These are phyloP conservation scores for Hartigia nigra DNA, from an alignment of 2,888 invertebrate genomes.

Conservation along the genomic window DNA sequence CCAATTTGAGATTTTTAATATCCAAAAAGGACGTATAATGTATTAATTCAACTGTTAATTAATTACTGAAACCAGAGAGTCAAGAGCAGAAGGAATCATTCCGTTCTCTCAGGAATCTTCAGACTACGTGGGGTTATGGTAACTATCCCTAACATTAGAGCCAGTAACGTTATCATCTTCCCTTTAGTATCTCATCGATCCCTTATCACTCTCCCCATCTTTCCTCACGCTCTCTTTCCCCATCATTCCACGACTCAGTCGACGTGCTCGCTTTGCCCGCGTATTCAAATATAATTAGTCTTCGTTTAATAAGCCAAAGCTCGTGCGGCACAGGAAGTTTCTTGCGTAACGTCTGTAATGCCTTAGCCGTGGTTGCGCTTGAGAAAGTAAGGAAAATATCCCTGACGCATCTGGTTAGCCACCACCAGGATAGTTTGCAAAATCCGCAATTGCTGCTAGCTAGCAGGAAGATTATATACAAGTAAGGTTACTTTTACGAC, in stretches of 20 bases:
- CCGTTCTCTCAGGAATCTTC: neutral
- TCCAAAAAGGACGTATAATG: neutral
- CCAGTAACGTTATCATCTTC: neutral
- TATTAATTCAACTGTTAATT: neutral
- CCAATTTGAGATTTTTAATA: neutral
- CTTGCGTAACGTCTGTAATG: constrained; percentile 24
- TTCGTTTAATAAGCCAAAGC: constrained; percentile 54
- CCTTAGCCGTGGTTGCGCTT: constrained; percentile 15
- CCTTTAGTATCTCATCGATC: neutral
- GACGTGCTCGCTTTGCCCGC: constrained; percentile 5
- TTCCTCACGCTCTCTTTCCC: neutral
- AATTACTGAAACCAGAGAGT: neutral
- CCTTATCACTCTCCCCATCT: neutral
- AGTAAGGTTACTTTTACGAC: neutral
- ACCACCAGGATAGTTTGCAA: neutral
- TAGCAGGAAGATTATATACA: neutral
- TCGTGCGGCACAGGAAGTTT: constrained; percentile 35
- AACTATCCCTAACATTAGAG: neutral
- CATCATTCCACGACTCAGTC: neutral
- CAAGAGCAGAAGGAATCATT: neutral
- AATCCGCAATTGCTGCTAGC: neutral
- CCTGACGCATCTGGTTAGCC: neutral
- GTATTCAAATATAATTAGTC: constrained; percentile 60
- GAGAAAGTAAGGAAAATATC: neutral
- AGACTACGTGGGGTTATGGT: neutral